Percentiles rank a stretch among this genome's conserved stretches.
These are phyloP conservation scores for Dendrocincla fuliginosa DNA, from an alignment of 2,797 vertebrate genomes.

Conservation along the genomic window DNA sequence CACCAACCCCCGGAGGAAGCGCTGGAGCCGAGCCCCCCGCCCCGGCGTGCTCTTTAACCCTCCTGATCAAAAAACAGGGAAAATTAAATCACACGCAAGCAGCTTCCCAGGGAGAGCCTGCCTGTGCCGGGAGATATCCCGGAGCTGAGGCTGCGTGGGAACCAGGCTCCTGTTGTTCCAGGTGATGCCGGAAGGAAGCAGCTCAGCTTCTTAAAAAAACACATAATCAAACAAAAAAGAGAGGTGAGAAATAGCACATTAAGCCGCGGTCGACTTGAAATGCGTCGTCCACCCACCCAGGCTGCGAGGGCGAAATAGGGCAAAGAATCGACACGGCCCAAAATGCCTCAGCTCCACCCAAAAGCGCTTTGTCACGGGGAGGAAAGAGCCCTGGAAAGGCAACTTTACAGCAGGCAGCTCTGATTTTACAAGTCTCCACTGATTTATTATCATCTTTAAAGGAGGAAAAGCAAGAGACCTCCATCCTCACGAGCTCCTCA, in stretches of 20 bases:
- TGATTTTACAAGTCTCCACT: neutral
- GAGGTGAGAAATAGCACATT: neutral
- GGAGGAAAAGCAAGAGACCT: neutral
- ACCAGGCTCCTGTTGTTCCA: neutral
- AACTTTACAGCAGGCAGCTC: neutral
- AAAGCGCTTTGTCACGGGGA: fast-evolving
- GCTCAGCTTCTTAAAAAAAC: neutral
- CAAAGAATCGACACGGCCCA: neutral
- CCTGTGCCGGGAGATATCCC: neutral
- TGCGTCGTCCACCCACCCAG: fast-evolving
- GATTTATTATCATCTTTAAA: neutral
- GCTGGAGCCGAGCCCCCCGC: neutral
- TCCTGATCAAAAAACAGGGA: neutral
- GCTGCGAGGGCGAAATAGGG: neutral
- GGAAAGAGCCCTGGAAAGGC: neutral
- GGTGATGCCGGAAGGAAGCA: slow-evolving; percentile 11
- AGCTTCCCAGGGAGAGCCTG: neutral
- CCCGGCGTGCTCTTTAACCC: neutral
- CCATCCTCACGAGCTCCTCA: fast-evolving
- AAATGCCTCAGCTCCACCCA: neutral
- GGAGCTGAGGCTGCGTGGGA: neutral
- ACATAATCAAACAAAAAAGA: neutral
- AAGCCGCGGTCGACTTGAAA: neutral
- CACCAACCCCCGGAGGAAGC: neutral
- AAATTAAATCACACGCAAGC: neutral